Evolutionary conservation across 1,140 invertebrate genomes (phyloP).

Genomic region (Belonocnema kinseyi): DNA sequence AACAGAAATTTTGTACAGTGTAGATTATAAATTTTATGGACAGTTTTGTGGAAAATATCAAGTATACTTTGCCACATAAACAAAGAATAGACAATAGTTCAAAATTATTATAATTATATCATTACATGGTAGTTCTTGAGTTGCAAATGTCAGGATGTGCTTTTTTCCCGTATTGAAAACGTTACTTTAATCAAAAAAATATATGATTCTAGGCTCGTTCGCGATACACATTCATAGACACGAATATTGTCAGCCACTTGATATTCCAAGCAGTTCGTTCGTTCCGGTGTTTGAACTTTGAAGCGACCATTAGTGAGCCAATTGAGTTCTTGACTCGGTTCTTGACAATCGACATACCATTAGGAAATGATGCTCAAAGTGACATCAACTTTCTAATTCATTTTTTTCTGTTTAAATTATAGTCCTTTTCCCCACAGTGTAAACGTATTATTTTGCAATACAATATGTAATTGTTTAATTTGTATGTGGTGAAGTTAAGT

Average conservation of each 20-base stretch:
- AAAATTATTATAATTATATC: conserved; percentile 9
- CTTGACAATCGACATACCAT: background rate
- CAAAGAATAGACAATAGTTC: background rate
- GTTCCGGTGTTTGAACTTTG: conserved; percentile 16
- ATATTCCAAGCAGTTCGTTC: conserved; percentile 6
- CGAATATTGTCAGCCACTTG: background rate
- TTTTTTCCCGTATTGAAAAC: background rate
- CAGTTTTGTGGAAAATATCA: background rate
- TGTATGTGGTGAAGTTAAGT: no score
- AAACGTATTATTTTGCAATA: no score
- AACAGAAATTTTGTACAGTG: no score
- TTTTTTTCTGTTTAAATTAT: no score
- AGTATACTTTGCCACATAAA: background rate
- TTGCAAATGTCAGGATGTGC: background rate
- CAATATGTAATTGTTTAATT: background rate
- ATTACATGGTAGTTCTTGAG: background rate
- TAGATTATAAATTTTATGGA: no score
- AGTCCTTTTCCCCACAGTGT: no score
- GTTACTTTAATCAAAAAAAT: background rate
- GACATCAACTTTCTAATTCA: background rate
- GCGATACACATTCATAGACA: background rate
- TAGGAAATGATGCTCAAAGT: background rate
- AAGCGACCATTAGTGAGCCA: background rate
- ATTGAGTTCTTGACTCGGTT: background rate
- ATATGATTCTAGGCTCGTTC: background rate